Evolutionary conservation across 2,888 invertebrate genomes (phyloP).

Genomic region (Pyrgus malvae): DNA sequence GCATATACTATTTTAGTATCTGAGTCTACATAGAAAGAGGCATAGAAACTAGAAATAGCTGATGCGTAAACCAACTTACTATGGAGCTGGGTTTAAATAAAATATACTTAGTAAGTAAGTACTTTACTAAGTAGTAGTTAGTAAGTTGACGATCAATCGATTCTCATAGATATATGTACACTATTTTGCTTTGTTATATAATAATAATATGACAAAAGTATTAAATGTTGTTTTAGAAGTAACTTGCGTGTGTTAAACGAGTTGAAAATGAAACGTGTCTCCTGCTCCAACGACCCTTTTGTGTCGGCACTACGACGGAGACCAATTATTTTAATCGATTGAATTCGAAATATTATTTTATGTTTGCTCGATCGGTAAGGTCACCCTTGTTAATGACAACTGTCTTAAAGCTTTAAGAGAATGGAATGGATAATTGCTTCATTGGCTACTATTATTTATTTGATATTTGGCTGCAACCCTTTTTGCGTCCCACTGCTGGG

Average conservation of each 20-base stretch:
- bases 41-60: slow-evolving; percentile 14
- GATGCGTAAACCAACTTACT: background rate
- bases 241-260: slow-evolving; percentile 39
- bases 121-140: too few species aligned
- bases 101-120: too few species aligned
- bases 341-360: slow-evolving; percentile 12
- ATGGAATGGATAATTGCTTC: background rate
- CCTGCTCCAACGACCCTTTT: slow-evolving; percentile 45
- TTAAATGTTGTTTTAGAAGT: background rate
- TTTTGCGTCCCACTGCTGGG: too few species aligned
- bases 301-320: slow-evolving; percentile 43
- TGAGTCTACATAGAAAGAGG: background rate
- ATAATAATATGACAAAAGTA: too few species aligned
- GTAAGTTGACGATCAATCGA: too few species aligned
- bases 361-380: slow-evolving; percentile 5
- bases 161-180: too few species aligned
- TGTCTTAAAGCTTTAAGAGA: slow-evolving; percentile 11
- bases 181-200: too few species aligned
- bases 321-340: slow-evolving; percentile 44
- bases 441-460: background rate
- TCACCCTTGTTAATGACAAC: slow-evolving; percentile 16
- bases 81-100: too few species aligned
- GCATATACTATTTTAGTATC: slow-evolving; percentile 16
- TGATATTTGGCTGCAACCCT: too few species aligned
- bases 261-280: slow-evolving; percentile 50